Base-by-base conservation (phyloP, 2,113 vertebrate species). In the Azemiops feae region DNA sequence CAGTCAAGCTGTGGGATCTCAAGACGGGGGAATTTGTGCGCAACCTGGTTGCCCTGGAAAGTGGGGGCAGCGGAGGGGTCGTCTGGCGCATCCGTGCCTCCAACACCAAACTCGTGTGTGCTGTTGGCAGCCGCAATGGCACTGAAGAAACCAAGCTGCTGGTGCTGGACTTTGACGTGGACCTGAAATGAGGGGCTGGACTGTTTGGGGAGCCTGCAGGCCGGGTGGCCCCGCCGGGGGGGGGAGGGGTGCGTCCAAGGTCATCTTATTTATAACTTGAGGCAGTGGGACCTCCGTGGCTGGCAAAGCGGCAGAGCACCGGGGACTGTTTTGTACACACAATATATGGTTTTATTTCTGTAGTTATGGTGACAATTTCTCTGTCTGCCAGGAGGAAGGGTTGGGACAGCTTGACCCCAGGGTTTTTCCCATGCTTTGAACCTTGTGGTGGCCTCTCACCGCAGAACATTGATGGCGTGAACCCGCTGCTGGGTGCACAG, bases 131-230 rank as follows among this genome's bases (percentile, higher is more conserved):
- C 96, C 97, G 97, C 90, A 97, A 97, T 0, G 97, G 97, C 85
- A 97, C 97, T 0, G 97, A 97, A 94, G 97, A 97, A 94, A 97
- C 97, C 92, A 97, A 97, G 90, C 95, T 97, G 93, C 94, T 97
- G 88, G 97, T 97, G 92, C 96, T 97, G 95, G 97, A 97, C 95
- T 97, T 97, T 0, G 97, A 97, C 0, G 97, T 97, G 93, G 96
- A 97, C 87, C 94, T 95, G 1, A 97, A 97, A 22, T 97, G 96
- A 97, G 22, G 5, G 87, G n/a, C 8, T 7, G 91, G 92, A 30
- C 8, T 57, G 91, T 39, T 0, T 0, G 85, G 89, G 94, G 92
- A 23, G 27, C 91, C 94, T 55, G 93, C 90, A 10, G 94, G 95
- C 55, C 81, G 34, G 94, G 92, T 0, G 0, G 12, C 45, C 20